These are phyloP conservation scores for Hymenochirus boettgeri DNA, from an alignment of 2,113 vertebrate genomes.

Conservation along the genomic window DNA sequence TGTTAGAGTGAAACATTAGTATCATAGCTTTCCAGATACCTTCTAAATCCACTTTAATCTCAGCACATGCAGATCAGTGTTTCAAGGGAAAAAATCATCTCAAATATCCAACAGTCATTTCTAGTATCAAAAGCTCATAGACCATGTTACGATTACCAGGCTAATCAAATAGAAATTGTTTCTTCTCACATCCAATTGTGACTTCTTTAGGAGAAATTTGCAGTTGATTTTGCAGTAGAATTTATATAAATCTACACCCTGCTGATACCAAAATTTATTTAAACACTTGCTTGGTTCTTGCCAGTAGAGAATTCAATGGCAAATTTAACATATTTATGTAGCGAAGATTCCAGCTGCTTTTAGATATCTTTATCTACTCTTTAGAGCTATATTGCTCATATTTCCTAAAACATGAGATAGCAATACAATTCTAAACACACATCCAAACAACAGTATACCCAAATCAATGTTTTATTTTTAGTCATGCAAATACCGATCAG, in stretches of 20 bases:
- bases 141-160: not conserved
- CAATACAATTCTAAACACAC: too few relatives aligned
- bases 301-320: not conserved
- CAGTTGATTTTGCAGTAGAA: not conserved
- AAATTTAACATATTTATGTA: not conserved
- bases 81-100: not conserved
- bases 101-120: not conserved
- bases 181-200: not conserved
- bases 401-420: constrained; percentile 2
- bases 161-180: not conserved
- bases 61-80: not conserved
- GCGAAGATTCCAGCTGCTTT: not conserved
- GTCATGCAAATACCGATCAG: too few relatives aligned
- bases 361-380: not conserved
- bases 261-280: not conserved
- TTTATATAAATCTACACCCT: not conserved
- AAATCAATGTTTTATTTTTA: too few relatives aligned
- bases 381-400: not conserved
- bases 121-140: not conserved
- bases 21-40: not conserved
- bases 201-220: not conserved
- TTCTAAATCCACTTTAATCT: not conserved
- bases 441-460: too few relatives aligned
- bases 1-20: not conserved
- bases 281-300: not conserved